Evolutionary conservation across 1,140 invertebrate species (phyloP), one percentile per base, ranked within the genome.

Genomic region (Neuroterus valhalla): DNA sequence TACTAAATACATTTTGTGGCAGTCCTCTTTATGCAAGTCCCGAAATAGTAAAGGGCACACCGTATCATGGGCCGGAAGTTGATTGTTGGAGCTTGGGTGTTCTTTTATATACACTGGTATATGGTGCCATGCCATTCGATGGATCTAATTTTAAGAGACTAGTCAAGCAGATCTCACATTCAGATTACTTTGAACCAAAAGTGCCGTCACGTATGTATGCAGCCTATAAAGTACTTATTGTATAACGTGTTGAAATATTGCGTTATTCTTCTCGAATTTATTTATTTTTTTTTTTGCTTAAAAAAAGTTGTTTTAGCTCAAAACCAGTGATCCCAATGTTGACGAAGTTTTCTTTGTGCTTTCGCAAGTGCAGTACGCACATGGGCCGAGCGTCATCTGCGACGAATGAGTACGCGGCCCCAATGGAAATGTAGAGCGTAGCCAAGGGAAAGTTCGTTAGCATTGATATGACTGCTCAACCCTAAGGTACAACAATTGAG

Each of bases 91-190:
- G 97, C 19, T 90, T 99, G 66, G 98, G 98, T 70, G 98, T 99
- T 46, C 91, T 99, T 19, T 91, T 99, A 0, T 99, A 99, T 85
- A 99, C 98, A 31, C 91, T 99, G 83, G 98, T 99, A 62, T 99
- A 99, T 89, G 98, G 98, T 82, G 97, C 98, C 78, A 99, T 99
- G 98, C 98, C 98, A 26, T 99, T 99, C 89, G 98, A 99, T 91
- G 98, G 98, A 68, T 97, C 97, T 71, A 99, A 99, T 91, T 99
- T 99, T 87, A 98, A 98, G 87, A 93, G 96, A 82, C 93, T 99
- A 80, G 97, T 99, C 67, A 96, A 96, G 89, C 98, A 99, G 90
- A 99, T 99, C 83, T 98, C 97, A 72, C 94, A 96, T 85, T 98
- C 98, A 3, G 97, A 98, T 89, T 99, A 99, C 90, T 99, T 97